A percentile compares a stretch with the other conserved stretches of the same genome.
These are phyloP conservation scores for Drosophila setifemur DNA, from an alignment of 1,140 invertebrate genomes.

Conservation along the genomic window DNA sequence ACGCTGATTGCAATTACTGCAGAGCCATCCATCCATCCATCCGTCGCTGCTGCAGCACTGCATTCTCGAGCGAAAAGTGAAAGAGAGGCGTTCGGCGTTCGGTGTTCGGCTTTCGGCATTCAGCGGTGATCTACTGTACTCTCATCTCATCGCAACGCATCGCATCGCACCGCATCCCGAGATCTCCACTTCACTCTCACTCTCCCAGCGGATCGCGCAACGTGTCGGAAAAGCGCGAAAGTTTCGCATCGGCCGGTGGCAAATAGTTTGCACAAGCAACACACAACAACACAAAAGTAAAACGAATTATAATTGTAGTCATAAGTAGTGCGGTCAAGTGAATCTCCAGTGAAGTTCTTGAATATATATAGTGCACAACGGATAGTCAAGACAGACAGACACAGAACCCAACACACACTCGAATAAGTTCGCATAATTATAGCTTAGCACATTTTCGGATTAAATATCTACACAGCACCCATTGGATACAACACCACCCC, in stretches of 20 bases:
- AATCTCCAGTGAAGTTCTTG: slow-evolving; percentile 42
- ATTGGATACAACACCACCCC: slow-evolving; percentile 53
- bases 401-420: slow-evolving; percentile 26
- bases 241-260: slow-evolving; percentile 1
- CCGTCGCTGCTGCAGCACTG: slow-evolving; percentile 18
- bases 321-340: slow-evolving; percentile 44
- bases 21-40: slow-evolving; percentile 14
- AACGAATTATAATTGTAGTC: slow-evolving; percentile 21
- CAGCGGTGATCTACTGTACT: slow-evolving; percentile 63
- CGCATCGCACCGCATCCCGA: too few relatives aligned
- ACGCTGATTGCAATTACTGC: slow-evolving; percentile 76
- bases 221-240: slow-evolving; percentile 59
- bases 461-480: slow-evolving; percentile 61
- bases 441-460: slow-evolving; percentile 61
- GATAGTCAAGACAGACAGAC: slow-evolving; percentile 23
- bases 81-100: slow-evolving; percentile 22
- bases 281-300: neutral
- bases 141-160: slow-evolving; percentile 42
- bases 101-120: neutral
- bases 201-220: slow-evolving; percentile 35
- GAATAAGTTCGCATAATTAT: slow-evolving; percentile 28
- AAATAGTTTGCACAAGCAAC: slow-evolving; percentile 24
- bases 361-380: slow-evolving; percentile 48
- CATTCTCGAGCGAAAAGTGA: slow-evolving; percentile 65
- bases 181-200: slow-evolving; percentile 16